Evolutionary conservation across 1,140 invertebrate species (phyloP), one percentile per base, ranked within the genome.

Genomic region (Apis mellifera): DNA sequence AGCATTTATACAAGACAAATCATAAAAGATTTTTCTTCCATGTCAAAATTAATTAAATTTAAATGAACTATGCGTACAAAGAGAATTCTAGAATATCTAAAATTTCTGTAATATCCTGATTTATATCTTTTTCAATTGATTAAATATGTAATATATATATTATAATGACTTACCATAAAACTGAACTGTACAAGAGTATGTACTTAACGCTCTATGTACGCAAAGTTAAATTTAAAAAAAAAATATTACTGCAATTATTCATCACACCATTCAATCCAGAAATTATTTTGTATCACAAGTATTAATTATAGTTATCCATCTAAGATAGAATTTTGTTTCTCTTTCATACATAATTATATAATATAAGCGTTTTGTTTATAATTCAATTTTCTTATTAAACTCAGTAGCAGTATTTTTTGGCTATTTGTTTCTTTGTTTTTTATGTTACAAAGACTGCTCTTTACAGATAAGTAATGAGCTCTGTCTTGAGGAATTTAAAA

Each of bases 321-420:
- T 90, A 86, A 64, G 84, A 91, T 89, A 90, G 78, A 90, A 89
- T 90, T 91, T 89, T 89, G 86, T 82, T 86, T 89, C 75, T 77
- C 69, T 87, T 89, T 89, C 86, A 83, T 87, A 88, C 78, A 91
- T 73, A 87, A 87, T 84, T 85, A 84, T 90, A 91, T 89, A 91
- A 86, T 91, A 90, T 91, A 91, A 91, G 90, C 90, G 90, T 91
- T 89, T 91, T 84, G 84, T 90, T 89, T 84, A 88, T 59, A 87
- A 83, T 87, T 88, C 55, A 86, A 88, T 75, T 77, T 62, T 80
- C 32, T 89, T 81, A 87, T 86, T 84, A 83, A 62, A 89, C 64
- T 84, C 86, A 76, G 17, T 76, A 87, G 82, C 59, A 73, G 77
- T 89, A 89, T 73, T 84, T 82, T 86, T 87, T 85, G 87, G 86